Percentiles rank a stretch among this genome's conserved stretches.
These are phyloP conservation scores for Belgica antarctica DNA, from an alignment of 2,888 invertebrate species.

Conservation along the genomic window DNA sequence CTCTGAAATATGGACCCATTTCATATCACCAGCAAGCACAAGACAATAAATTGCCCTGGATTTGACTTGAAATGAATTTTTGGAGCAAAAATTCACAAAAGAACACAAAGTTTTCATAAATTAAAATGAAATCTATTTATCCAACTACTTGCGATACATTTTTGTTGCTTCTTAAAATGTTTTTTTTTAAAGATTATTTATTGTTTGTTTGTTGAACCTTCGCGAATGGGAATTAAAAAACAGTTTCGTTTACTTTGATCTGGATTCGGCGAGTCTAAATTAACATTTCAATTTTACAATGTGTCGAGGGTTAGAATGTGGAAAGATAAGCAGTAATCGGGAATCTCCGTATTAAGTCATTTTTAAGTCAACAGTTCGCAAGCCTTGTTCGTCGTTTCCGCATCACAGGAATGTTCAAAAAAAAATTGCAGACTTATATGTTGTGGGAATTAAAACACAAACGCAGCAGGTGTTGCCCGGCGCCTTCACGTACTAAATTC, in stretches of 20 bases:
- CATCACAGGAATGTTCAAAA: neutral
- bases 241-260: too few relatives aligned
- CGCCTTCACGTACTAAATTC: neutral
- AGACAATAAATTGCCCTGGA: neutral
- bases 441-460: neutral
- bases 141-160: slow-evolving; percentile 11
- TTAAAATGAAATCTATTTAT: slow-evolving; percentile 33
- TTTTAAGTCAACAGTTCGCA: too few relatives aligned
- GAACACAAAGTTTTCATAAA: slow-evolving; percentile 18
- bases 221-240: too few relatives aligned
- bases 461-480: neutral
- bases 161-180: slow-evolving; percentile 16
- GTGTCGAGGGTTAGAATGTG: too few relatives aligned
- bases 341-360: too few relatives aligned
- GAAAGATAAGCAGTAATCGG: too few relatives aligned
- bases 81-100: neutral
- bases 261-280: too few relatives aligned
- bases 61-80: neutral
- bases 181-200: slow-evolving; percentile 25
- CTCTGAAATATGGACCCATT: slow-evolving; percentile 35
- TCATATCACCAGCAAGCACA: slow-evolving; percentile 6
- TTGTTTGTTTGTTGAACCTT: slow-evolving; percentile 24
- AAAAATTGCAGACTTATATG: slow-evolving; percentile 6
- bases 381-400: neutral
- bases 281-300: too few relatives aligned